These are phyloP conservation scores for Monopis laevigella DNA, from an alignment of 2,888 invertebrate species.

Conservation along the genomic window DNA sequence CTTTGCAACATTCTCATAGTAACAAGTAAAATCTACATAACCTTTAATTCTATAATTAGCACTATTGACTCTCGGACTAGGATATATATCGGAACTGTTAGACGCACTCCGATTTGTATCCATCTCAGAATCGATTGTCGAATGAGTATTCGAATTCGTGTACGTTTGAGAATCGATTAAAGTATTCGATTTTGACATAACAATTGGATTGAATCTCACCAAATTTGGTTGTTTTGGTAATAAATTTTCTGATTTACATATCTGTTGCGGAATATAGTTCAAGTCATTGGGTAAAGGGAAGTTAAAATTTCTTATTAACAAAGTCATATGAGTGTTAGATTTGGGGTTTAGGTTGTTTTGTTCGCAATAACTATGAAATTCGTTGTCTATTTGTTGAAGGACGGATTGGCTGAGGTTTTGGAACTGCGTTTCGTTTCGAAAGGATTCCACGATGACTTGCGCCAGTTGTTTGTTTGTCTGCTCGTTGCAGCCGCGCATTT, in stretches of 20 bases:
- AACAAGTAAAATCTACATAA: conserved; percentile 87
- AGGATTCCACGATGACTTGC: conserved; percentile 83
- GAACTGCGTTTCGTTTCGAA: conserved; percentile 80
- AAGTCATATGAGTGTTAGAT: conserved; percentile 84
- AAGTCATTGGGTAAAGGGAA: conserved; percentile 75
- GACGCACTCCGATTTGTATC: conserved; percentile 46
- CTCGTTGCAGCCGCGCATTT: conserved; percentile 73
- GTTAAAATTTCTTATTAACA: conserved; percentile 87
- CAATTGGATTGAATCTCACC: conserved; percentile 71
- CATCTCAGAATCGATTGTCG: conserved; percentile 37
- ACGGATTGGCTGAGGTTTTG: conserved; percentile 87
- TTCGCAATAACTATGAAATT: conserved; percentile 82
- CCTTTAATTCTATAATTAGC: conserved; percentile 78
- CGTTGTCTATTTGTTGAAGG: conserved; percentile 83
- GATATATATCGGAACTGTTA: conserved; percentile 52
- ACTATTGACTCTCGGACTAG: conserved; percentile 32
- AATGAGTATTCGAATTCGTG: conserved; percentile 36
- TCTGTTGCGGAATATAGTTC: conserved; percentile 13
- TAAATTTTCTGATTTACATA: conserved; percentile 22
- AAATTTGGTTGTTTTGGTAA: conserved; percentile 41
- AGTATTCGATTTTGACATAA: conserved; percentile 60
- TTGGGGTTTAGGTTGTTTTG: conserved; percentile 58
- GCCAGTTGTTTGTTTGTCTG: conserved; percentile 85
- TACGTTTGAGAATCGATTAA: conserved; percentile 47
- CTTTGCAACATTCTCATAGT: conserved; percentile 75